Conservation (phyloP, 2,797 vertebrate species). For the Mergus octosetaceus region DNA sequence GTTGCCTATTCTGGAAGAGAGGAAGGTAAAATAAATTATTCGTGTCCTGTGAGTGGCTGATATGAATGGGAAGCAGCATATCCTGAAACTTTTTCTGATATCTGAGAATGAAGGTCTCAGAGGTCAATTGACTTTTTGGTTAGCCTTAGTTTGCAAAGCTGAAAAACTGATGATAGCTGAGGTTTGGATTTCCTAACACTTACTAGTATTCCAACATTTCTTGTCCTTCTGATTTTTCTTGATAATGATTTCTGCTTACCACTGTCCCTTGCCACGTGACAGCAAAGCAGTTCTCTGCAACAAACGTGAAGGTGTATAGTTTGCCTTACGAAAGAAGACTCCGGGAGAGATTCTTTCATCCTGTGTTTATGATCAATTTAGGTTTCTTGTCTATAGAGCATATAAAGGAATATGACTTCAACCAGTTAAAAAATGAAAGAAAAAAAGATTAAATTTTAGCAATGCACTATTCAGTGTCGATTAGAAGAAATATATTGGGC, state of each 20-base stretch:
- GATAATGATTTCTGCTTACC: neutral
- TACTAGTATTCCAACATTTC: neutral
- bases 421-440: neutral
- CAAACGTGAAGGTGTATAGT: neutral
- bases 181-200: neutral
- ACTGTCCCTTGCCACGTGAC: neutral
- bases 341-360: neutral
- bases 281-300: neutral
- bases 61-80: neutral
- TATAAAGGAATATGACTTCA: neutral
- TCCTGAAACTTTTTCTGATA: neutral
- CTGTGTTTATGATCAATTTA: neutral
- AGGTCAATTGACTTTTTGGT: rapidly evolving
- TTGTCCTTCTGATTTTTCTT: neutral
- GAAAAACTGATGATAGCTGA: neutral
- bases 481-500: neutral
- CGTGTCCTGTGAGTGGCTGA: neutral
- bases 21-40: neutral
- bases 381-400: neutral
- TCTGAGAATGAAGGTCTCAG: neutral
- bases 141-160: neutral
- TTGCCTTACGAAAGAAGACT: neutral
- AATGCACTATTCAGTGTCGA: neutral
- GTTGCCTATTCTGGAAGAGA: neutral
- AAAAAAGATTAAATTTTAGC: neutral